Base-by-base conservation (phyloP, 2,797 vertebrate species). In the Propithecus deckenii region DNA sequence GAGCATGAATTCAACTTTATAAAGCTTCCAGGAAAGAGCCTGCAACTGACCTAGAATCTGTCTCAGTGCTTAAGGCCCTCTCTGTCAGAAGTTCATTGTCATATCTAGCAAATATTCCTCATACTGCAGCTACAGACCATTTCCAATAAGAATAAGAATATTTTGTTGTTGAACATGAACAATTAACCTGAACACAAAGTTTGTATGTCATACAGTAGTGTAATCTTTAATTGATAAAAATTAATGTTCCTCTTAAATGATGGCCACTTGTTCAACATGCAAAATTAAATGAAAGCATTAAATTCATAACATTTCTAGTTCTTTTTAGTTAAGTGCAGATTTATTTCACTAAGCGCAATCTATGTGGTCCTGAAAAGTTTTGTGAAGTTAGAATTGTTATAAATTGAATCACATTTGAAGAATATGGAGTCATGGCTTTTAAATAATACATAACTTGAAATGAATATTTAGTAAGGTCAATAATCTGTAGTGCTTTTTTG, bases 331-430 rank as follows among this genome's bases (percentile, higher is more conserved):
- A 80, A 89, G 23, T 57, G 32, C 5, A 67, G 32, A 12, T 25
- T 43, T 90, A 41, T 75, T 92, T 92, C 28, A 55, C 71, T 65
- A 63, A 41, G 5, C 72, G 13, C 5, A 65, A 30, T 80, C 55
- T 88, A 11, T 25, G 7, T 41, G n/a, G 3, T 76, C 63, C 59
- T 38, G 25, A 74, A 88, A 96, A 87, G 18, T 74, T 63, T 10
- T 72, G 35, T 80, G 46, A 94, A 81, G 57, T 89, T 95, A 32
- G 92, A 91, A 57, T 91, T 86, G 32, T 23, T 76, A 52, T 79
- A 67, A 89, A 69, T 57, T 35, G 43, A 96, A 78, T 96, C 17
- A 65, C 52, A 69, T 94, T 90, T 89, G 52, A 89, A 96, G 55
- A 59, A 65, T 69, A 57, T 30, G 13, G 28, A 78, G 43, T 18